These are phyloP conservation scores for Tragelaphus scriptus DNA, from an alignment of 2,113 vertebrate species.

Conservation along the genomic window DNA sequence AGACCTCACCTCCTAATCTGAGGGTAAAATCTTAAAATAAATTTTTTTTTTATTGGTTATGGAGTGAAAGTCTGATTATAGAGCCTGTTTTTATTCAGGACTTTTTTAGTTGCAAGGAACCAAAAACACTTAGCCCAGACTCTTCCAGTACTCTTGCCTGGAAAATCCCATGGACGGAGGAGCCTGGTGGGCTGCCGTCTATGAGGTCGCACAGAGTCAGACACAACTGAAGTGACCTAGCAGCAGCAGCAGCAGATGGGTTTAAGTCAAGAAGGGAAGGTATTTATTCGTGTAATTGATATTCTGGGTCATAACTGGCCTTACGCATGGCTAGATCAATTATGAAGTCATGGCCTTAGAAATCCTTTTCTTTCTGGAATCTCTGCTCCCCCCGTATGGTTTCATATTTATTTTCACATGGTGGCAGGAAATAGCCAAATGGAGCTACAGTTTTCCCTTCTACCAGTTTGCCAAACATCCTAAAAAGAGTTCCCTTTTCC, in stretches of 20 bases:
- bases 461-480: not conserved
- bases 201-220: too few relatives aligned
- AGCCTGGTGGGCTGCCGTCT: too few relatives aligned
- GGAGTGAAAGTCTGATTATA: not conserved
- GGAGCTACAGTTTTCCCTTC: not conserved
- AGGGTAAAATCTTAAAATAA: not conserved
- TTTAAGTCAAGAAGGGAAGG: not conserved
- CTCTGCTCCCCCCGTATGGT: not conserved
- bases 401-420: not conserved
- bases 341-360: not conserved
- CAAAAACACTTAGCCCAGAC: not conserved
- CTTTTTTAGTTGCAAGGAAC: not conserved
- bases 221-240: too few relatives aligned
- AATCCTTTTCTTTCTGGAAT: not conserved
- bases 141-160: too few relatives aligned
- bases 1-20: not conserved
- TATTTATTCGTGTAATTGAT: not conserved
- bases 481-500: not conserved
- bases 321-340: not conserved
- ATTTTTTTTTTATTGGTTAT: not conserved
- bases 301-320: not conserved
- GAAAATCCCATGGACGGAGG: too few relatives aligned
- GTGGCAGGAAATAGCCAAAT: not conserved
- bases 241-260: not conserved
- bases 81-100: not conserved